Base-by-base conservation (phyloP, 1,140 invertebrate species). In the Atta cephalotes region DNA sequence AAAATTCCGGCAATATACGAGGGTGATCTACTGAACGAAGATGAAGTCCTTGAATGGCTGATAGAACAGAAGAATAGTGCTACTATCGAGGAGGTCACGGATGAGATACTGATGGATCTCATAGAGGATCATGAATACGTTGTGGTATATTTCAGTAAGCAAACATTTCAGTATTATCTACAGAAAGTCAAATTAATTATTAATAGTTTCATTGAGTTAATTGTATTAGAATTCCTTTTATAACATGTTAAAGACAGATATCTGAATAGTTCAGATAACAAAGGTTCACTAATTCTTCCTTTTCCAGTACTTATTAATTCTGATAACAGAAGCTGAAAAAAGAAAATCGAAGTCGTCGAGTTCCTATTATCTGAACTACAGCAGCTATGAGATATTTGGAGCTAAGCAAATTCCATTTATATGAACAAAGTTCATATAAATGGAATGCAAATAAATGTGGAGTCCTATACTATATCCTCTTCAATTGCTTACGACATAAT, bases 1-100 rank as follows among this genome's bases (percentile, higher is more conserved):
- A 98, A 98, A 93, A 98, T 99, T 87, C 98, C 98, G 5, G 98
- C 97, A 9, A 96, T 99, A 62, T 99, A 98, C 93, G 98, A 98
- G 96, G 98, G 98, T 56, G 98, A 99, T 95, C 95, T 99, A 0
- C 97, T 98, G 94, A 98, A 98, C 92, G 98, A 99, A 95, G 98
- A 99, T 89, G 97, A 98, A 95, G 98, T 99, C 7, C 95, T 99
- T 5, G 96, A 97, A 90, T 99, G 98, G 98, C 95, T 99, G 2
- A 96, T 99, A 86, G 96, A 98, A 91, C 98, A 99, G 93, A 98
- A 98, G 94, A 97, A 97, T 92, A 97, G 97, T 1, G 98, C 98
- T 56, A 99, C 98, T 1, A 99, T 99, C 88, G 98, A 99, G 96
- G 98, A 99, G 96, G 98, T 99, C 25, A 99, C 98, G 1, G 98